A percentile compares a stretch with the other conserved stretches of the same genome.
phyloP scores from a whole-genome alignment of 2,888 invertebrate genomes.

The Nephrotoma flavescens region DNA sequence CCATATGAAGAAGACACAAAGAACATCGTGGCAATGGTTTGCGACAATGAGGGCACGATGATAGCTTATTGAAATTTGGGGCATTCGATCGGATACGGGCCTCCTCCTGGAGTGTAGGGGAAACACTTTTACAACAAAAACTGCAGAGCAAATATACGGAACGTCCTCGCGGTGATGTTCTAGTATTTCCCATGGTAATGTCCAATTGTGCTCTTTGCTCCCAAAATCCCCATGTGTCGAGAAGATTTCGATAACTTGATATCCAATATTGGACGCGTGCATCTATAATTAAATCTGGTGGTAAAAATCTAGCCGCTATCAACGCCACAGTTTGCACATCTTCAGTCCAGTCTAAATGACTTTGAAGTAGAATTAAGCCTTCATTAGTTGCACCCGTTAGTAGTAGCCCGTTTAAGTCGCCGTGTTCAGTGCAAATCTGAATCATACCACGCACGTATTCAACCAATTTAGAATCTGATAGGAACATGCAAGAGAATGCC shows the following conservation, averaged over 20 bases:
- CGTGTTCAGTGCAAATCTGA: slow-evolving; percentile 53
- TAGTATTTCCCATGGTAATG: slow-evolving; percentile 50
- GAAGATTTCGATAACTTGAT: slow-evolving; percentile 62
- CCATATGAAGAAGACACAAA: slow-evolving; percentile 87
- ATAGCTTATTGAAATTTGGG: slow-evolving; percentile 41
- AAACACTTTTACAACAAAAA: slow-evolving; percentile 89
- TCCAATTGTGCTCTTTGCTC: slow-evolving; percentile 79
- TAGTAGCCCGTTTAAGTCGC: slow-evolving; percentile 70
- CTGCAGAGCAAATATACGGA: slow-evolving; percentile 78
- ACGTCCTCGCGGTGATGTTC: slow-evolving; percentile 41
- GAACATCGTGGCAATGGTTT: slow-evolving; percentile 91
- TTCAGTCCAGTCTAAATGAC: slow-evolving; percentile 70
- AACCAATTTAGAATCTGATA: slow-evolving; percentile 62
- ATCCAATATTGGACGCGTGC: slow-evolving; percentile 52
- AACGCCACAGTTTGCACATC: slow-evolving; percentile 87
- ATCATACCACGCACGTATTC: slow-evolving; percentile 63
- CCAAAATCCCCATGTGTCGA: slow-evolving; percentile 88
- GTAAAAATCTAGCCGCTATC: slow-evolving; percentile 61
- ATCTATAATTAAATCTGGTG: slow-evolving; percentile 50
- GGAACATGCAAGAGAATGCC: slow-evolving; percentile 79
- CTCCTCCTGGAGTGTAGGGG: slow-evolving; percentile 56
- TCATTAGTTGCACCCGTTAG: slow-evolving; percentile 66
- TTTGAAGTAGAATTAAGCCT: slow-evolving; percentile 67
- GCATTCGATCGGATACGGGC: slow-evolving; percentile 33
- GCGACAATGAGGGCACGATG: slow-evolving; percentile 84